Percentiles rank a stretch among this genome's conserved stretches.
phyloP scores from a whole-genome alignment of 2,113 vertebrate genomes.

The Dasyprocta punctata region DNA sequence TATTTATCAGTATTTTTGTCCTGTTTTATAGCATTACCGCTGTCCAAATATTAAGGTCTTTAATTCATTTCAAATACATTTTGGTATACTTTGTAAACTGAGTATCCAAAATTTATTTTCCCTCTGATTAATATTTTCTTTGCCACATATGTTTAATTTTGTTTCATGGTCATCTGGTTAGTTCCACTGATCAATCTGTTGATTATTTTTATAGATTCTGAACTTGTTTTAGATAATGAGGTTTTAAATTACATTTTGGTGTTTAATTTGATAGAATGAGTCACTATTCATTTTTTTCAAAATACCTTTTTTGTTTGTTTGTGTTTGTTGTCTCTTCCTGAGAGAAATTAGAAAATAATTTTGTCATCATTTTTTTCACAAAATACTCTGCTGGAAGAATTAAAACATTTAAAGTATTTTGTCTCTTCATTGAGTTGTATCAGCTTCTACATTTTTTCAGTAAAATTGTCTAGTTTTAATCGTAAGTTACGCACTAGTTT shows the following conservation, averaged over 20 bases:
- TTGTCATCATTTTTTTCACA: background rate
- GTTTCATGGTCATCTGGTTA: background rate
- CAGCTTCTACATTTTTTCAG: conserved; percentile 24
- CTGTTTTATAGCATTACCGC: background rate
- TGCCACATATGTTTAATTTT: background rate
- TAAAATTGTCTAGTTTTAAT: conserved; percentile 19
- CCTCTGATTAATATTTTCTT: background rate
- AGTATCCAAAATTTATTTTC: background rate
- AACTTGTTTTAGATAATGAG: conserved; percentile 44
- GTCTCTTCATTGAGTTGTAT: conserved; percentile 6
- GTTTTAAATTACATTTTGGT: conserved; percentile 41
- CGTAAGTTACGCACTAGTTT: background rate
- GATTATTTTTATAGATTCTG: background rate
- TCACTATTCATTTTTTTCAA: background rate
- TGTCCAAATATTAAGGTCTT: background rate
- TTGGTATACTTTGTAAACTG: background rate
- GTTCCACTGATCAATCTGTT: background rate
- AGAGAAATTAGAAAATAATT: conserved; percentile 30
- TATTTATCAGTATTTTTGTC: background rate
- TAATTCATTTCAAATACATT: conserved; percentile 22
- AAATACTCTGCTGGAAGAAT: background rate
- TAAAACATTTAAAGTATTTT: conserved; percentile 4
- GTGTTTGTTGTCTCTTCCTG: conserved; percentile 14
- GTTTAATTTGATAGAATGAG: background rate
- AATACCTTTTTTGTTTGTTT: background rate